phyloP scores from a whole-genome alignment of 2,113 vertebrate genomes.

The Hassar affinis region DNA sequence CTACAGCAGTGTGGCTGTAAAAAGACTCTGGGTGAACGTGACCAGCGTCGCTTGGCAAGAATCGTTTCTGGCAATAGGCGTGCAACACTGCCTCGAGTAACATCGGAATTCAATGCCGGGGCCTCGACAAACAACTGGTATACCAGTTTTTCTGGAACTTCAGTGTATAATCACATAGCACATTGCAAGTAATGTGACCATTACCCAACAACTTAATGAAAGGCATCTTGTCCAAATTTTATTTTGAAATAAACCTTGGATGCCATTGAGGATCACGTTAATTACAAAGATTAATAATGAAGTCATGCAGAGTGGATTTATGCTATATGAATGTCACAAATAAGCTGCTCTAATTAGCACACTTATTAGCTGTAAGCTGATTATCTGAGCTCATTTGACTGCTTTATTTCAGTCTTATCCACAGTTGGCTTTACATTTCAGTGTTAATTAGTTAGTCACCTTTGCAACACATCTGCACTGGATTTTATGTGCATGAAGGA shows the following conservation, averaged over 20 bases:
- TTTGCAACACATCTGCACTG: not conserved
- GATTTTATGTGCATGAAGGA: not conserved
- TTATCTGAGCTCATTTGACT: not conserved
- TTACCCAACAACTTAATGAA: not conserved
- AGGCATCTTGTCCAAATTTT: not conserved
- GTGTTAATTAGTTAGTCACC: not conserved
- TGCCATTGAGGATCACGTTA: not conserved
- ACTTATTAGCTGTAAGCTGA: not conserved
- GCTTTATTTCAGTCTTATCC: not conserved
- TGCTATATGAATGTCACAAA: not conserved
- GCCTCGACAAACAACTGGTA: no score
- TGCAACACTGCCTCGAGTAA: no score
- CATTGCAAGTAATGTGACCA: not conserved
- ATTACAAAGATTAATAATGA: not conserved
- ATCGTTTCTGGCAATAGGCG: no score
- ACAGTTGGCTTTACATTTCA: not conserved
- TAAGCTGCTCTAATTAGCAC: not conserved
- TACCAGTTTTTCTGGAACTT: no score
- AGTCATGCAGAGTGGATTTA: not conserved
- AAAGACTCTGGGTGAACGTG: no score
- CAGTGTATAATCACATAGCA: not conserved
- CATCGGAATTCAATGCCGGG: no score
- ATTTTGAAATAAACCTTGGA: not conserved
- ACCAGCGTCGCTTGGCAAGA: no score
- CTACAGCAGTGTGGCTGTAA: no score